Evolutionary conservation across 2,888 invertebrate species (phyloP), one percentile per base, ranked within the genome.

Genomic region (Phragmatobia fuliginosa): DNA sequence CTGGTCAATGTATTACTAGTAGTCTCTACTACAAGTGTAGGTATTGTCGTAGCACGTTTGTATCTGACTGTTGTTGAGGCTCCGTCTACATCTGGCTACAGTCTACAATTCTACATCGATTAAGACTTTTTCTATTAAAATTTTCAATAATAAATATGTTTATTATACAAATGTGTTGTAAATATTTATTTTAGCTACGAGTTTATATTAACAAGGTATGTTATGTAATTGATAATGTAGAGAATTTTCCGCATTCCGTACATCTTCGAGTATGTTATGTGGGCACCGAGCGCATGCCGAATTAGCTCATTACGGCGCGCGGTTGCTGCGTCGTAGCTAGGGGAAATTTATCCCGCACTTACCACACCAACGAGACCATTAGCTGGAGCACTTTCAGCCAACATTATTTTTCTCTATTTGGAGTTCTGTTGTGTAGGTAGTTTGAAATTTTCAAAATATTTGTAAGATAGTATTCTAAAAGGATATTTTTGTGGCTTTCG

Each of bases 221-320:
- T 67, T 79, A 74, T 79, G 72, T 70, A 74, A 77, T 73, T 67
- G 68, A 72, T 58, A 71, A 69, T 67, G 77, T 62, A 58, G 70
- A 84, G 86, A 86, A 88, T 87, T 87, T 87, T 82, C 82, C 80
- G 83, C 82, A 83, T 86, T 85, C 78, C 82, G 77, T 70, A 77
- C 73, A 79, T 85, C 83, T 83, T 83, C 79, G 79, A 79, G 74
- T 84, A 80, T 75, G 81, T 76, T 78, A 80, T 62, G 56, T 72
- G 81, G 73, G 78, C 73, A 73, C 75, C 80, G 80, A 77, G 81
- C 83, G 90, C 88, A 90, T 90, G 87, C 90, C 86, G 89, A 90
- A 91, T 92, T 91, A 91, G 90, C 90, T 92, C 90, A 92, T 92
- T 92, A 91, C 85, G 83, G 78, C 84, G 83, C 82, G 81, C 83